A percentile compares a stretch with the other conserved stretches of the same genome.
Conservation (phyloP, 2,888 invertebrate species). For the Dyspetes luteomarginatus region DNA sequence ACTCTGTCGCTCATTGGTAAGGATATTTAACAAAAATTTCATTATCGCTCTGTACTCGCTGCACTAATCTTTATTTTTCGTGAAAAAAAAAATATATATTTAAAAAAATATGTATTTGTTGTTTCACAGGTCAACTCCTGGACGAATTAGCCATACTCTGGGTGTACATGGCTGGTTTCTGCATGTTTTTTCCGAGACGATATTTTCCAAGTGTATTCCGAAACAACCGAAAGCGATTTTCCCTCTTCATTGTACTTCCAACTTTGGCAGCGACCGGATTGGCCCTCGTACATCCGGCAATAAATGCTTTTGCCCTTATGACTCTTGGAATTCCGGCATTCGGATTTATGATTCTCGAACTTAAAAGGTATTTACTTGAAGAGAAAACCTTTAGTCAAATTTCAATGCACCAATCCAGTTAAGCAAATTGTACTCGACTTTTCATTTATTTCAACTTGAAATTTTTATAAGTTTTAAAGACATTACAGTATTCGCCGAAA, state of each 20-base stretch:
- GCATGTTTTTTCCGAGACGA: conserved; percentile 89
- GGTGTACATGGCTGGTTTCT: conserved; percentile 91
- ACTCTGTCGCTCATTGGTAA: conserved; percentile 90
- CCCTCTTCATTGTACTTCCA: conserved; percentile 85
- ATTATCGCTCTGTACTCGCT: no score
- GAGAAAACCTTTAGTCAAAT: no score
- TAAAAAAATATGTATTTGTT: conserved; percentile 59
- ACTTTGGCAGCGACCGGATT: conserved; percentile 88
- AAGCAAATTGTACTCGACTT: no score
- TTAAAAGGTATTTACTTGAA: conserved; percentile 89
- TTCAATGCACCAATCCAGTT: no score
- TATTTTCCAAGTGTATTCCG: conserved; percentile 88
- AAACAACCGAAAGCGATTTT: conserved; percentile 87
- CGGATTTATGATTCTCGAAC: conserved; percentile 87
- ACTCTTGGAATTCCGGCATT: conserved; percentile 89
- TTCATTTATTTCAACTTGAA: not conserved
- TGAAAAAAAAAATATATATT: not conserved
- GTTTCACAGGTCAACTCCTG: conserved; percentile 87
- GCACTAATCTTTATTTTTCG: no score
- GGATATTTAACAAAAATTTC: conserved; percentile 19
- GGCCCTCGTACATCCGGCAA: conserved; percentile 90
- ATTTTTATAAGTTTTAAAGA: no score
- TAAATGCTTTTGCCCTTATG: conserved; percentile 93
- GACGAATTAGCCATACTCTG: conserved; percentile 93
- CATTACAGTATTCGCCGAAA: no score